Base-by-base conservation (phyloP, 2,113 vertebrate genomes). In the Mastomys coucha region DNA sequence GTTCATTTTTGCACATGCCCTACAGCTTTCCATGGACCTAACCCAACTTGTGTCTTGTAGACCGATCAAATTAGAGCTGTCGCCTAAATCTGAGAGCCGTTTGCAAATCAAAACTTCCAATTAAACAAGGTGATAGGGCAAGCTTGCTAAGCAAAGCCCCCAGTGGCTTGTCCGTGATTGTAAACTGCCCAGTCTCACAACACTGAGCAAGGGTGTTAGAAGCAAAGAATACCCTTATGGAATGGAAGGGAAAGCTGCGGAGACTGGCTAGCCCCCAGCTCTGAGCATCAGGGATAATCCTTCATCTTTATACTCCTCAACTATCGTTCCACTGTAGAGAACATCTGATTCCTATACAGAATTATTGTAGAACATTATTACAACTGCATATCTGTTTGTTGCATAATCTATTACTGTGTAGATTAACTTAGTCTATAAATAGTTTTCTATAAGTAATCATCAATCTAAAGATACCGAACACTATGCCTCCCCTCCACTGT, bases 31-130 rank as follows among this genome's bases (percentile, higher is more conserved):
- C 72, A 31, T 91, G 81, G 69, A 92, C 65, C 45, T 77, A 92
- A 84, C 90, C 56, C 2, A 33, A 90, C 87, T 77, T 90, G 51
- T 91, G 60, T 67, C 53, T 90, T 36, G 22, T 67, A 56, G 58
- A 65, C 49, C 69, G 51, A 69, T 36, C 89, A 53, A 36, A 94
- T 88, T 91, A 92, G 31, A 89, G 16, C 36, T 63, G 91, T 58
- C 77, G 51, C 69, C 33, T 45, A 91, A 94, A 36, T n/a, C 60
- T 42, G 22, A 95, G 81, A 82, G 33, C 84, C 49, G 42, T 88
- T 76, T 89, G 78, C 84, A 95, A 53, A 73, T 85, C 88, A 51
- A 90, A 94, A 77, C 75, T 92, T 90, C 80, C 92, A 81, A 76
- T 67, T 82, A 95, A 92, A 96, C 26, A 94, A 93, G 56, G 81